phyloP scores from a whole-genome alignment of 2,113 vertebrate species.

The Centropristis striata region DNA sequence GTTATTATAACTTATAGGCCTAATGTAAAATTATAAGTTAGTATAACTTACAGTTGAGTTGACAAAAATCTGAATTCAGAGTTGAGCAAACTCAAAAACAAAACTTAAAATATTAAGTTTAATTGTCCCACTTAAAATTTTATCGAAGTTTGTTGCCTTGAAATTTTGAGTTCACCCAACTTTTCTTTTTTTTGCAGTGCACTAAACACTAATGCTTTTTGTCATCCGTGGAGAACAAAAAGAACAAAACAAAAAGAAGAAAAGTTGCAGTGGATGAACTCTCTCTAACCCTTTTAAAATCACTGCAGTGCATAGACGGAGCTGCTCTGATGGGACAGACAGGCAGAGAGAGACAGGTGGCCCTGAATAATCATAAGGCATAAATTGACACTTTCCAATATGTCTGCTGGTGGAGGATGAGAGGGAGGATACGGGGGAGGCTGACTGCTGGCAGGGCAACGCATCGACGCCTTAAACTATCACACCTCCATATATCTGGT shows the following conservation, averaged over 20 bases:
- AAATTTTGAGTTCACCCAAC: too few species aligned
- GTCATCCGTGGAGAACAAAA: not conserved
- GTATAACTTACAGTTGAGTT: too few species aligned
- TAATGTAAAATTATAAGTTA: too few species aligned
- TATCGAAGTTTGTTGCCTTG: too few species aligned
- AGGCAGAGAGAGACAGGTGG: constrained; percentile 77
- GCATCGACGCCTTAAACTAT: constrained; percentile 19
- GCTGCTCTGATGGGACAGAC: constrained; percentile 40
- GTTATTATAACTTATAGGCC: too few species aligned
- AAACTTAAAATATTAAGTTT: too few species aligned
- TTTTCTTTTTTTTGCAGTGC: too few species aligned
- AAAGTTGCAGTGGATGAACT: constrained; percentile 57
- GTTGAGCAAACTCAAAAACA: too few species aligned
- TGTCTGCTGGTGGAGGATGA: constrained; percentile 54
- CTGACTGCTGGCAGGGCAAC: constrained; percentile 21
- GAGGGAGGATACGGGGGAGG: constrained; percentile 5
- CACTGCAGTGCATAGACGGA: constrained; percentile 1
- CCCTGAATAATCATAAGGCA: constrained; percentile 79
- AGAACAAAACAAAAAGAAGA: not conserved
- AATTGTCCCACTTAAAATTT: too few species aligned
- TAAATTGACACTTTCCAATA: constrained; percentile 78
- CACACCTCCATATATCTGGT: constrained; percentile 37
- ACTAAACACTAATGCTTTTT: too few species aligned
- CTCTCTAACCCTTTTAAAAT: constrained; percentile 42
- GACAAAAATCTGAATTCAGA: too few species aligned